Evolutionary conservation across 2,888 invertebrate species (phyloP).

Genomic region (Microplitis manilae): DNA sequence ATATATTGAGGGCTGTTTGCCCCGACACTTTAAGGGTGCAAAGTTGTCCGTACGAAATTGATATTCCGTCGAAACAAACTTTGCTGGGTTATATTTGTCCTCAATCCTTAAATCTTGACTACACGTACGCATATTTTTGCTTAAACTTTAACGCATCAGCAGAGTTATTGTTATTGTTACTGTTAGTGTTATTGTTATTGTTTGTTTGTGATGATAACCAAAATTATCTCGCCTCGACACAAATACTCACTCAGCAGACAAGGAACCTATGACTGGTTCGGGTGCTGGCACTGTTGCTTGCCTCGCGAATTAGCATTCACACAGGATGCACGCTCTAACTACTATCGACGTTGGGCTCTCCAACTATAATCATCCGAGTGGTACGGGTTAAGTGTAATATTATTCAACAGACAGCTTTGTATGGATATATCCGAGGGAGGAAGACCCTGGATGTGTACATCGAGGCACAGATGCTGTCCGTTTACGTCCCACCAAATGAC

Average conservation of each 20-base stretch:
- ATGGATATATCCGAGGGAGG: slow-evolving; percentile 61
- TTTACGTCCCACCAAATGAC: slow-evolving; percentile 49
- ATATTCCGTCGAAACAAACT: slow-evolving; percentile 60
- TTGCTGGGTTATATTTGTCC: slow-evolving; percentile 38
- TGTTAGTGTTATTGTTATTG: too few species aligned
- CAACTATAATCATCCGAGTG: slow-evolving; percentile 71
- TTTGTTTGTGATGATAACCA: not conserved
- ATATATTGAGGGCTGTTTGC: slow-evolving; percentile 4
- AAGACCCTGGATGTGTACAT: slow-evolving; percentile 41
- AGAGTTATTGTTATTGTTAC: too few species aligned
- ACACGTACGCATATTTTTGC: too few species aligned
- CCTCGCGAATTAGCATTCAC: slow-evolving; percentile 65
- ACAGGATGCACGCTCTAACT: slow-evolving; percentile 72
- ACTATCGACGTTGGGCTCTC: slow-evolving; percentile 69
- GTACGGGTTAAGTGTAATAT: slow-evolving; percentile 71
- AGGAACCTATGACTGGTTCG: slow-evolving; percentile 21
- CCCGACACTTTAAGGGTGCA: slow-evolving; percentile 51
- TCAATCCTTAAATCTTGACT: not conserved
- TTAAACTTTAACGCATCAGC: too few species aligned
- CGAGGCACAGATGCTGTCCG: slow-evolving; percentile 66
- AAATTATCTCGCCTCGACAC: slow-evolving; percentile 9
- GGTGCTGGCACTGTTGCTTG: slow-evolving; percentile 23
- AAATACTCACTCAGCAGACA: slow-evolving; percentile 8
- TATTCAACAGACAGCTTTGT: slow-evolving; percentile 71
- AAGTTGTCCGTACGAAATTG: slow-evolving; percentile 65